Evolutionary conservation across 92 coral and sea anemone genomes (phyloP), one percentile per base, ranked within the genome.

Genomic region (Epizoanthus stellaris): DNA sequence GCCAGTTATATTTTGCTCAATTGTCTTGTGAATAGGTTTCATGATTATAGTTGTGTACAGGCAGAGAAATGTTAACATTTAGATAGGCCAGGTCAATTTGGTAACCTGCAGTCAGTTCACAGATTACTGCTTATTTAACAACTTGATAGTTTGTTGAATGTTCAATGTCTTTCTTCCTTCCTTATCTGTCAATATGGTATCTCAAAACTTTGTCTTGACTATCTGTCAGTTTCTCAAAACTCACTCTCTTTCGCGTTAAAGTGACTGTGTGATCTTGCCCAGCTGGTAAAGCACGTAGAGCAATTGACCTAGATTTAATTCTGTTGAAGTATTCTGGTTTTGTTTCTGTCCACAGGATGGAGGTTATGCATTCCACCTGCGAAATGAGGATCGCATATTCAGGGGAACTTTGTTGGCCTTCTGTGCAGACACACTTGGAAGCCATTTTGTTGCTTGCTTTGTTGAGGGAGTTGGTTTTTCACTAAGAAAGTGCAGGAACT

Each of bases 391-490:
- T 75, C 76, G 49, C 23, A 54, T 75, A 66, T 85, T 75, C 72
- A 59, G 83, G 71, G 75, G 88, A 43, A 42, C 88, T 62, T 65
- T 85, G 84, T 39, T 85, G 59, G 83, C 84, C 43, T 75, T 85
- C 71, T 75, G 82, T 75, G 88, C 83, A 17, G 83, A 85, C 63
- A 85, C 73, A 47, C 68, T 75, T n/a, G 88, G 76, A 85, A 85
- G 88, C 83, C 83, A 75, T 65, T 75, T 42, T 64, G 54, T 75
- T 75, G 88, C 75, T 64, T 80, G 83, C 63, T 75, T 75, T 85
- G 84, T 64, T 38, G 88, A 85, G 45, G 83, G 88, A 43, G 88
- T 85, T 85, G 87, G 86, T 52, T 47, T 40, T 42, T 70, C 87
- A 62, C 68, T 83, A 25, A 53, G 87, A 83, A 71, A 70, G 80